Percentiles rank a stretch among this genome's conserved stretches.
phyloP scores from a whole-genome alignment of 2,797 vertebrate species.

The Bradypodion pumilum region DNA sequence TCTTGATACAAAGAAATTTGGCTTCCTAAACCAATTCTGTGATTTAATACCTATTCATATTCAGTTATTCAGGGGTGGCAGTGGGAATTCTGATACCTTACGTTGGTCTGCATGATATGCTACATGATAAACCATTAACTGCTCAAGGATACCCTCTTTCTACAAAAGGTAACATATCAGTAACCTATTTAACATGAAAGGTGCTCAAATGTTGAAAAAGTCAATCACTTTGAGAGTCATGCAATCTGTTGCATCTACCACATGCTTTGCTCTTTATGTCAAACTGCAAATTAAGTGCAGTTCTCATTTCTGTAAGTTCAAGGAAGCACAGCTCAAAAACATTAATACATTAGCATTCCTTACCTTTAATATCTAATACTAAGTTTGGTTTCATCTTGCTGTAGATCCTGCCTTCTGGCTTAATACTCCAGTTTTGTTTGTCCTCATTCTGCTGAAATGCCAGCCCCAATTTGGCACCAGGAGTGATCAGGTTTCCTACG shows the following conservation, averaged over 20 bases:
- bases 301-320: too few relatives aligned
- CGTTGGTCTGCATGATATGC: too few relatives aligned
- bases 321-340: background rate
- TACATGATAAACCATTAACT: background rate
- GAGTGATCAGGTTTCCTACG: slow-evolving; percentile 85
- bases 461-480: slow-evolving; percentile 86
- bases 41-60: background rate
- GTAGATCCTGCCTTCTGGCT: slow-evolving; percentile 85
- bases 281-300: background rate
- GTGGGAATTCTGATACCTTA: background rate
- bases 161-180: background rate
- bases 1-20: background rate
- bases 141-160: too few relatives aligned
- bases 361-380: slow-evolving; percentile 96
- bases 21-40: background rate
- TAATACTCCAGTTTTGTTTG: slow-evolving; percentile 89
- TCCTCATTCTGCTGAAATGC: slow-evolving; percentile 83
- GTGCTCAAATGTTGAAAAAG: background rate
- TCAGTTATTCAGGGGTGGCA: background rate
- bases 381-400: slow-evolving; percentile 86
- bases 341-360: slow-evolving; percentile 61
- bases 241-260: background rate
- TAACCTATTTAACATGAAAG: background rate
- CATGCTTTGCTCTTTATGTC: background rate
- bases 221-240: background rate